Evolutionary conservation across 2,797 vertebrate species (phyloP).

Genomic region (Betta splendens): DNA sequence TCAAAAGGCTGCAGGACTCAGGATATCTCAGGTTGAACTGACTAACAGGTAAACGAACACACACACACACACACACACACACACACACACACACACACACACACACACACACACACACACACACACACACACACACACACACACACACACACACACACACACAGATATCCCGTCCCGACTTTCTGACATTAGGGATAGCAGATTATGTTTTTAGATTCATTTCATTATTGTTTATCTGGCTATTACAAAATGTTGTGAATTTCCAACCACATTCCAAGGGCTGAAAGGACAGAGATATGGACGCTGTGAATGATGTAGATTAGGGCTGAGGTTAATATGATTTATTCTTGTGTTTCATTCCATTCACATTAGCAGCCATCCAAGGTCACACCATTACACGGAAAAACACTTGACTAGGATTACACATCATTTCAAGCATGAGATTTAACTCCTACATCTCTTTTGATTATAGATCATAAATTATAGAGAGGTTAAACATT

Average conservation of each 20-base stretch:
- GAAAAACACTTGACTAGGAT: conserved; percentile 24
- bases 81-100: conserved; percentile 10
- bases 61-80: conserved; percentile 46
- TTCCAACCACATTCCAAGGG: conserved; percentile 52
- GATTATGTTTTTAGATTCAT: conserved; percentile 61
- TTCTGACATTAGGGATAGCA: conserved; percentile 53
- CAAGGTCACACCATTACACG: conserved; percentile 49
- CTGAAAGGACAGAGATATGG: conserved; percentile 61
- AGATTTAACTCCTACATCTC: conserved; percentile 11
- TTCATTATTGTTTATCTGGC: conserved; percentile 54
- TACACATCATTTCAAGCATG: neutral
- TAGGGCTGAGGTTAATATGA: conserved; percentile 52
- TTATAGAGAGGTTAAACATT: too few relatives aligned
- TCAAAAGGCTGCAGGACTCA: conserved; percentile 66
- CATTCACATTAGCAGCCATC: conserved; percentile 23
- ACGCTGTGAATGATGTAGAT: conserved; percentile 53
- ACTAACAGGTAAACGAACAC: conserved; percentile 50
- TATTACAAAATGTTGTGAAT: conserved; percentile 35
- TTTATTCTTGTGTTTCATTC: conserved; percentile 48
- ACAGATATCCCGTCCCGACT: conserved; percentile 39
- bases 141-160: conserved; percentile 19
- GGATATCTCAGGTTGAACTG: conserved; percentile 65
- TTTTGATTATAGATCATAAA: too few relatives aligned
- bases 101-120: conserved; percentile 38
- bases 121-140: too few relatives aligned